A percentile compares a stretch with the other conserved stretches of the same genome.
These are phyloP conservation scores for Zootermopsis nevadensis DNA, from an alignment of 2,888 invertebrate species.

Conservation along the genomic window DNA sequence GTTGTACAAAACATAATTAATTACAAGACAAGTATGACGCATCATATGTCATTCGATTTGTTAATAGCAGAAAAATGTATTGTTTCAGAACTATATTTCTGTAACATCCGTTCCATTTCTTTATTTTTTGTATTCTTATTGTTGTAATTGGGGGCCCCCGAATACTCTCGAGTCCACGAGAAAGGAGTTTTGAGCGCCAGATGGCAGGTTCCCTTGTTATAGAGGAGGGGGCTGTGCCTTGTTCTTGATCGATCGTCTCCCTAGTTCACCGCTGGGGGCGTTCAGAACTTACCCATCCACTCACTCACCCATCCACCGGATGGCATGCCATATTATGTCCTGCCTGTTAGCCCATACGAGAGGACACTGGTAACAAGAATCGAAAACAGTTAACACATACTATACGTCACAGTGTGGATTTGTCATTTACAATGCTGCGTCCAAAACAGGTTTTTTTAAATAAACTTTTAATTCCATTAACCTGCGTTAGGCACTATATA, in stretches of 20 bases:
- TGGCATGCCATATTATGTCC: neutral
- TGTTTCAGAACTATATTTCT: too few relatives aligned
- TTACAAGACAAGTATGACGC: too few relatives aligned
- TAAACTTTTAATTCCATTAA: conserved; percentile 40
- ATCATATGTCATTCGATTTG: too few relatives aligned
- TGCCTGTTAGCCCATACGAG: neutral
- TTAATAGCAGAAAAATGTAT: too few relatives aligned
- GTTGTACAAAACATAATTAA: too few relatives aligned
- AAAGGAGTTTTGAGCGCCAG: conserved; percentile 43
- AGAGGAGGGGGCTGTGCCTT: conserved; percentile 34
- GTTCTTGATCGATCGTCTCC: conserved; percentile 49
- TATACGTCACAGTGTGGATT: neutral
- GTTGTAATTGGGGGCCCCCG: conserved; percentile 49
- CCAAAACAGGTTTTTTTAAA: conserved; percentile 1
- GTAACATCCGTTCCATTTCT: too few relatives aligned
- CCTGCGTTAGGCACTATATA: neutral
- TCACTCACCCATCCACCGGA: conserved; percentile 4
- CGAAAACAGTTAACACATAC: neutral
- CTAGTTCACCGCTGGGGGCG: conserved; percentile 35
- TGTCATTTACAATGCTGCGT: neutral
- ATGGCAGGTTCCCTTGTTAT: conserved; percentile 45
- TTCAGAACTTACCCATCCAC: conserved; percentile 22
- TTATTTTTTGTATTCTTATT: conserved; percentile 36
- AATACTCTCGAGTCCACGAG: conserved; percentile 11
- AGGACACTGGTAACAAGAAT: too few relatives aligned